phyloP scores from a whole-genome alignment of 2,888 invertebrate species.

The Trachelus stipa region DNA sequence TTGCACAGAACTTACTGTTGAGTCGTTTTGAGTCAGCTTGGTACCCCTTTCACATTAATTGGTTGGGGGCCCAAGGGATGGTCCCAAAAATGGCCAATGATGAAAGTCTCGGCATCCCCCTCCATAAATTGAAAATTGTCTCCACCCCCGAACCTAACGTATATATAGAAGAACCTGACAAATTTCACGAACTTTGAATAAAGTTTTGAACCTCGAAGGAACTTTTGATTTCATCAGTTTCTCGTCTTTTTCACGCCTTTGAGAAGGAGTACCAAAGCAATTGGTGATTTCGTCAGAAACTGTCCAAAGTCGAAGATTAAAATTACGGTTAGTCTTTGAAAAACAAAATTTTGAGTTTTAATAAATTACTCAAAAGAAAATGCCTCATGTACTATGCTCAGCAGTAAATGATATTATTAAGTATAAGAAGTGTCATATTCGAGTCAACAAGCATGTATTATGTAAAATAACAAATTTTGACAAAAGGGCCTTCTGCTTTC shows the following conservation, averaged over 20 bases:
- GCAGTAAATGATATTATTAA: neutral
- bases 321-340: neutral
- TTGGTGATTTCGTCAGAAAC: constrained; percentile 62
- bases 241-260: neutral
- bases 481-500: neutral
- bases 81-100: neutral
- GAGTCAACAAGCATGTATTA: neutral
- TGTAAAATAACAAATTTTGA: neutral
- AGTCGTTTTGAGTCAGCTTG: neutral
- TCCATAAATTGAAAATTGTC: neutral
- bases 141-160: neutral
- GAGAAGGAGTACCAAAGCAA: constrained; percentile 69
- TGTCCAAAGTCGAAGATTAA: neutral
- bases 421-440: neutral
- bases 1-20: neutral
- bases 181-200: neutral
- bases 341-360: neutral
- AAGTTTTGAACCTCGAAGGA: neutral
- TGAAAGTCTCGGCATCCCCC: neutral
- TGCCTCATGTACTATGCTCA: neutral
- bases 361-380: neutral
- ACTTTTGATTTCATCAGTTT: neutral
- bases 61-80: neutral
- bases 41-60: neutral
- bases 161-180: neutral